Percentiles rank a stretch among this genome's conserved stretches.
Conservation (phyloP, 2,113 vertebrate genomes). For the Pseudorasbora parva region DNA sequence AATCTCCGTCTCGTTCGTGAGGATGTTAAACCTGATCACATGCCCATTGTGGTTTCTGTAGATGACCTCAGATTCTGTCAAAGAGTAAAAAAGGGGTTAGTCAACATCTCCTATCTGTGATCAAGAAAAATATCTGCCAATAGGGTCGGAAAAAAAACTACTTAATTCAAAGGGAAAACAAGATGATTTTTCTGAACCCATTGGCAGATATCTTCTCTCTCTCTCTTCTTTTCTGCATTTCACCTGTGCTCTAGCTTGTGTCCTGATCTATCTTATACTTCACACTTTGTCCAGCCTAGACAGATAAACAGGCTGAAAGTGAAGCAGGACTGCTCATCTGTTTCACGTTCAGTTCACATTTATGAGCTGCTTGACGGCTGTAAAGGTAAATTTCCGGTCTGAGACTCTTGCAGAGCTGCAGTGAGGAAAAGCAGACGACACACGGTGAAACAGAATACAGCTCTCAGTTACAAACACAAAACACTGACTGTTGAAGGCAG, state of each 20-base stretch:
- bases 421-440: slow-evolving; percentile 5
- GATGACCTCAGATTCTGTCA: slow-evolving; percentile 90
- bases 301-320: background rate
- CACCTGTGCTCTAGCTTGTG: background rate
- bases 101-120: too few relatives aligned
- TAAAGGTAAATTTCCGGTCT: slow-evolving; percentile 1
- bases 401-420: background rate
- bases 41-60: slow-evolving; percentile 93
- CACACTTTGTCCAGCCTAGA: background rate
- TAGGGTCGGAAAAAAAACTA: too few relatives aligned
- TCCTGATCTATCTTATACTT: background rate
- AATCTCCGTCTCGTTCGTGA: slow-evolving; percentile 87
- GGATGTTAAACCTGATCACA: slow-evolving; percentile 91
- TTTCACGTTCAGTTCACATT: background rate
- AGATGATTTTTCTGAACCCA: too few relatives aligned
- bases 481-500: background rate
- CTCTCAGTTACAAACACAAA: background rate
- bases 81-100: background rate
- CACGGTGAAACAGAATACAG: background rate
- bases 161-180: too few relatives aligned
- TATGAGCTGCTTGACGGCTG: slow-evolving; percentile 2
- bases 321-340: background rate
- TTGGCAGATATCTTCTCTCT: background rate
- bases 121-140: too few relatives aligned
- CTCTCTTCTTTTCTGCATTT: background rate